These are phyloP conservation scores for Drosophila engyochracea DNA, from an alignment of 2,888 invertebrate species.

Conservation along the genomic window DNA sequence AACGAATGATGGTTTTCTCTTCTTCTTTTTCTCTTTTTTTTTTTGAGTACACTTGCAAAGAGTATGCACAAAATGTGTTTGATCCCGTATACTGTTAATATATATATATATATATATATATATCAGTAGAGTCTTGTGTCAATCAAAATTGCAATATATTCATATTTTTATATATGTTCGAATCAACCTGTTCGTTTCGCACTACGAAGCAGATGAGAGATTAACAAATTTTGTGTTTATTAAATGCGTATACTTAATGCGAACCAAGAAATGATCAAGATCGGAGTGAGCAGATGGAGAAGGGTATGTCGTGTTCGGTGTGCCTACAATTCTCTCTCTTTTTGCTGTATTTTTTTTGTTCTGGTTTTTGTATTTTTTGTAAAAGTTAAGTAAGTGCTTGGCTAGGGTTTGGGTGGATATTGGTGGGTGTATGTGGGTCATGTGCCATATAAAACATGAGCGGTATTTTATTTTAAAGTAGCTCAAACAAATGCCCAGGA, in stretches of 20 bases:
- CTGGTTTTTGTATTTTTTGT: background rate
- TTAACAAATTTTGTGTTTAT: background rate
- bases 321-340: background rate
- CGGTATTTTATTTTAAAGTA: slow-evolving; percentile 77
- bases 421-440: background rate
- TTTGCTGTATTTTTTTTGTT: background rate
- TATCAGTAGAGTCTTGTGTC: background rate
- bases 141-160: background rate
- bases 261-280: background rate
- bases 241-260: background rate
- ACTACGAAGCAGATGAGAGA: too few relatives aligned
- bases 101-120: background rate
- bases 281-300: background rate
- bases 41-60: background rate
- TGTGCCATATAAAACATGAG: slow-evolving; percentile 71
- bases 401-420: background rate
- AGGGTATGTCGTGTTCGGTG: background rate
- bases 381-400: background rate
- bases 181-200: too few relatives aligned
- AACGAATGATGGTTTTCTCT: slow-evolving; percentile 47
- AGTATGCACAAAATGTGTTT: background rate
- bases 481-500: slow-evolving; percentile 76
- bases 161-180: too few relatives aligned
- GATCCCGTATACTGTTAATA: background rate
- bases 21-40: background rate